Evolutionary conservation across 2,888 invertebrate species (phyloP), one percentile per base, ranked within the genome.

Genomic region (Drosophila basisetae): DNA sequence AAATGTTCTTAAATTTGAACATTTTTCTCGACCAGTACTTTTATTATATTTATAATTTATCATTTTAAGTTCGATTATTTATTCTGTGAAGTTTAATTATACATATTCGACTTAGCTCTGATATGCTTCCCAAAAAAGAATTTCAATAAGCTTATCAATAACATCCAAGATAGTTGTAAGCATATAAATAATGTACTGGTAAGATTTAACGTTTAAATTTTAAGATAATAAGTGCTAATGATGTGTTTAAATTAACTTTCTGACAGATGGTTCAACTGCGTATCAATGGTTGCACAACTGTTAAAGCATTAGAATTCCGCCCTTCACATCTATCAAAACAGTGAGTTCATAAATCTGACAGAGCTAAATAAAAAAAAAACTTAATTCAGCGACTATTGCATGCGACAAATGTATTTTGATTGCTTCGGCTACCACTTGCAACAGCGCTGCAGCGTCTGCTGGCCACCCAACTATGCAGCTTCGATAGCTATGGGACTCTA

Each of bases 321-420:
- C 77, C 76, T 79, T 80, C 73, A 80, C 77, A 73, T 78, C 53
- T 53, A 72, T 68, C 79, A 78, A 52, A 59, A 50, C 18, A 22
- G 65, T 39, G 33, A 66, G 74, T 76, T 75, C 71, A 84, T 86
- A 84, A 78, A 78, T 82, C 73, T 73, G 62, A 35, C 39, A 25
- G 61, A 54, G 61, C 31, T 41, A 25, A 43, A 69, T n/a, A 78
- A 68, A 31, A 25, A 50, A 54, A 53, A 71, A 69, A 76, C 73
- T 73, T 49, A 63, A 50, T 64, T 49, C 55, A 37, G 6, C 30
- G 69, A 50, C 63, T 43, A 47, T 43, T 67, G 55, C 58, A 62
- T 58, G 82, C 75, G 83, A 86, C 83, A 84, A 84, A 84, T 87
- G 75, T 82, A 78, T 82, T 84, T 80, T 84, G 84, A 84, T 86